Evolutionary conservation across 2,888 invertebrate genomes (phyloP).

Genomic region (Ochropleura leucogaster): DNA sequence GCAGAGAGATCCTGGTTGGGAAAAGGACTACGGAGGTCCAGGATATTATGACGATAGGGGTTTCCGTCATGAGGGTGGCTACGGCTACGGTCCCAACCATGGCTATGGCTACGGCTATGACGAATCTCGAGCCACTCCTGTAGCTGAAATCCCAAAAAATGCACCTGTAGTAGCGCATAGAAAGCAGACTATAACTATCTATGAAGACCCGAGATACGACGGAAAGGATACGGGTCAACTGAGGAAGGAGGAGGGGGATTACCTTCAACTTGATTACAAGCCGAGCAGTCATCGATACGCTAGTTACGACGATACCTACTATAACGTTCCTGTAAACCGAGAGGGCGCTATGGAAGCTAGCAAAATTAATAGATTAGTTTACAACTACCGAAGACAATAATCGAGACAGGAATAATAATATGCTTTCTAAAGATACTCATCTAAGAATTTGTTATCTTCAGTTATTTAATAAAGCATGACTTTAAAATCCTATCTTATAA

Average conservation of each 20-base stretch:
- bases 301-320: slow-evolving; percentile 86
- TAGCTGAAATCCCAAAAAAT: slow-evolving; percentile 80
- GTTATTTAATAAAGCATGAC: slow-evolving; percentile 23
- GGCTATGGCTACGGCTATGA: slow-evolving; percentile 85
- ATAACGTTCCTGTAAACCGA: slow-evolving; percentile 75
- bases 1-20: slow-evolving; percentile 76
- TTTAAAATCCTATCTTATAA: neutral
- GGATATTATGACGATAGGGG: slow-evolving; percentile 85
- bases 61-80: slow-evolving; percentile 84
- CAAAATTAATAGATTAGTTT: slow-evolving; percentile 88
- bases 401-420: slow-evolving; percentile 27
- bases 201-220: slow-evolving; percentile 87
- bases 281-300: slow-evolving; percentile 87
- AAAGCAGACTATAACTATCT: slow-evolving; percentile 88
- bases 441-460: slow-evolving; percentile 34
- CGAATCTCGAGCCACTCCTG: slow-evolving; percentile 81
- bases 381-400: slow-evolving; percentile 86
- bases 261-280: slow-evolving; percentile 84
- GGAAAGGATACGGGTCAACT: slow-evolving; percentile 83
- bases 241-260: slow-evolving; percentile 84
- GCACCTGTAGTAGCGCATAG: slow-evolving; percentile 85
- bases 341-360: slow-evolving; percentile 83
- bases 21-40: slow-evolving; percentile 82
- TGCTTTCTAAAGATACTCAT: slow-evolving; percentile 79
- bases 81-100: slow-evolving; percentile 82